phyloP scores from a whole-genome alignment of 2,113 vertebrate species.

The Calonectris borealis region DNA sequence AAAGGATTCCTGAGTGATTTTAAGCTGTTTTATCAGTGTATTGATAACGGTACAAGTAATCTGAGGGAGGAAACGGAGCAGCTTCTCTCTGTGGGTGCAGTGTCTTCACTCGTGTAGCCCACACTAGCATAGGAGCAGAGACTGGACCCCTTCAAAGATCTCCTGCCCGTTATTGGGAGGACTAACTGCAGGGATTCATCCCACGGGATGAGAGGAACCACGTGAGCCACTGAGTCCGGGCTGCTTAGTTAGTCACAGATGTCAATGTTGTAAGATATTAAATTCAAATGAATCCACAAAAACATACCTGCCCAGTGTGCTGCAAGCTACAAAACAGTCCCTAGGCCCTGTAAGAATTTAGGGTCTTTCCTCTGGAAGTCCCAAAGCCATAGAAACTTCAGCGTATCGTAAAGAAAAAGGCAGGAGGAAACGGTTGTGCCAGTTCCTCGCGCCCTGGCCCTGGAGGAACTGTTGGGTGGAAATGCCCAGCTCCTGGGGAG shows the following conservation, averaged over 20 bases:
- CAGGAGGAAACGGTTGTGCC: not conserved
- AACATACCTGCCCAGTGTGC: fast-evolving
- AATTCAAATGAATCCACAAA: not conserved
- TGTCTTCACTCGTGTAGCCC: fast-evolving
- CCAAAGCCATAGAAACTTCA: not conserved
- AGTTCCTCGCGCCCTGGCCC: not conserved
- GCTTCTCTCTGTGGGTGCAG: not conserved
- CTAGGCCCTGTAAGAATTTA: not conserved
- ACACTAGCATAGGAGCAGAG: not conserved
- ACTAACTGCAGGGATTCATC: not conserved
- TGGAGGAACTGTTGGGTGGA: not conserved
- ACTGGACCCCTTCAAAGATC: not conserved
- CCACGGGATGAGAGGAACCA: not conserved
- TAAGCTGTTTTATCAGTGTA: not conserved
- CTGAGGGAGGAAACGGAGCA: not conserved
- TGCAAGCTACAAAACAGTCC: not conserved
- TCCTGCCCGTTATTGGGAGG: not conserved
- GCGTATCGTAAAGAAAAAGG: not conserved
- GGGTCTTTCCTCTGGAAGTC: not conserved
- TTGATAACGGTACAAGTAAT: not conserved
- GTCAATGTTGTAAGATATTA: not conserved
- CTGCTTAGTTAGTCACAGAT: not conserved
- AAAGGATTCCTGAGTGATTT: not conserved
- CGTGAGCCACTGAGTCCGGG: not conserved
- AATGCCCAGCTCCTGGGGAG: not conserved